phyloP scores from a whole-genome alignment of 2,113 vertebrate species.

The Blennius ocellaris region DNA sequence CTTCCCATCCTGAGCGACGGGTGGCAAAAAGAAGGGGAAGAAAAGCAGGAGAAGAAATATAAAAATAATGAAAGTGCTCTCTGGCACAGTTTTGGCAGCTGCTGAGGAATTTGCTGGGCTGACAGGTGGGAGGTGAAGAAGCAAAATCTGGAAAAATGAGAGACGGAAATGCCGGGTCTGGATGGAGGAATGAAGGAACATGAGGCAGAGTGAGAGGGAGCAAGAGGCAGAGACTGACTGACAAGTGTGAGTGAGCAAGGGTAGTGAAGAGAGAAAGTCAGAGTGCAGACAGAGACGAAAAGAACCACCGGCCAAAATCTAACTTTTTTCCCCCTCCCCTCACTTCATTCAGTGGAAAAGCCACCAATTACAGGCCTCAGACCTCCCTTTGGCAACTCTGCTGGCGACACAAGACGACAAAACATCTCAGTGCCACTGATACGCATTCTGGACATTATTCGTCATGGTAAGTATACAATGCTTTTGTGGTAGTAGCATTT shows the following conservation, averaged over 20 bases:
- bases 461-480: no score
- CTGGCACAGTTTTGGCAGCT: slow-evolving; percentile 48
- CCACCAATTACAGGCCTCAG: slow-evolving; percentile 9
- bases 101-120: slow-evolving; percentile 20
- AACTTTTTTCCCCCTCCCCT: background rate
- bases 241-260: slow-evolving; percentile 20
- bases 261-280: slow-evolving; percentile 26
- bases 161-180: slow-evolving; percentile 36
- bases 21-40: background rate
- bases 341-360: slow-evolving; percentile 3
- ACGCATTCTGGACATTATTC: no score
- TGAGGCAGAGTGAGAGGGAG: slow-evolving; percentile 28
- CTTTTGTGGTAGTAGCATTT: no score
- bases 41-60: slow-evolving; percentile 10
- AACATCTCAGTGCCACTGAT: no score
- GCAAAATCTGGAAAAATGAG: slow-evolving; percentile 47
- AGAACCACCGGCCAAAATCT: background rate
- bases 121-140: slow-evolving; percentile 54
- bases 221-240: slow-evolving; percentile 19
- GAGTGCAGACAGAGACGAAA: slow-evolving; percentile 10
- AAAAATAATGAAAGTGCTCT: slow-evolving; percentile 36
- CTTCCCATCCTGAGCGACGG: background rate
- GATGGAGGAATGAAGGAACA: slow-evolving; percentile 34
- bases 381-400: background rate
- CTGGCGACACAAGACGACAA: no score